These are phyloP conservation scores for Celastrina argiolus DNA, from an alignment of 2,888 invertebrate species.

Conservation along the genomic window DNA sequence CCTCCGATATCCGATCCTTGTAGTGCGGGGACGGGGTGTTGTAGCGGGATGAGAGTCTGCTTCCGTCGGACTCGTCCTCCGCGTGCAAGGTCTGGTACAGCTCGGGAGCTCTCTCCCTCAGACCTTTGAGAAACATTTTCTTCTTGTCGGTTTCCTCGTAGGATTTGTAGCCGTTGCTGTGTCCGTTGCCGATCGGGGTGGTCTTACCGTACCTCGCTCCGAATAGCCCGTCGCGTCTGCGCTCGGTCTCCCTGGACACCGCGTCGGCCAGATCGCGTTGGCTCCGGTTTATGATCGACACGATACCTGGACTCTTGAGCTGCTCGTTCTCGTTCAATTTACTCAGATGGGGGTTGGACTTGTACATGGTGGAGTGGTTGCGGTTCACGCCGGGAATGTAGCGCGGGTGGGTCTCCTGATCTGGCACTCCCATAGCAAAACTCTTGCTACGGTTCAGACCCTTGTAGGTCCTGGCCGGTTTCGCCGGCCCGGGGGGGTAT, in stretches of 20 bases:
- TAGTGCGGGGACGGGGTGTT: conserved; percentile 68
- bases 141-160: conserved; percentile 79
- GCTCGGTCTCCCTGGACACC: conserved; percentile 71
- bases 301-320: conserved; percentile 90
- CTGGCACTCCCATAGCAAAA: conserved; percentile 87
- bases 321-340: conserved; percentile 83
- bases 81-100: conserved; percentile 84
- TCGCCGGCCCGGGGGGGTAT: conserved; percentile 81
- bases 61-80: conserved; percentile 76
- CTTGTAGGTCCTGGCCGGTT: conserved; percentile 88
- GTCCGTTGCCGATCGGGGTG: conserved; percentile 68
- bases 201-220: conserved; percentile 78
- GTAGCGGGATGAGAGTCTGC: conserved; percentile 65
- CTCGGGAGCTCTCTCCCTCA: conserved; percentile 84
- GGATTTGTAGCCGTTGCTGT: conserved; percentile 67
- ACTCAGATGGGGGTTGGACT: conserved; percentile 87
- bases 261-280: conserved; percentile 86
- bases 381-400: conserved; percentile 69
- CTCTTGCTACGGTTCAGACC: conserved; percentile 89
- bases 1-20: conserved; percentile 68
- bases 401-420: conserved; percentile 68
- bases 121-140: conserved; percentile 82
- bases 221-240: conserved; percentile 72
- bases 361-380: conserved; percentile 80
- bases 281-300: conserved; percentile 90